Percentiles rank a stretch among this genome's conserved stretches.
Evolutionary conservation across 2,888 invertebrate genomes (phyloP).

Genomic region (Heliconius sara): DNA sequence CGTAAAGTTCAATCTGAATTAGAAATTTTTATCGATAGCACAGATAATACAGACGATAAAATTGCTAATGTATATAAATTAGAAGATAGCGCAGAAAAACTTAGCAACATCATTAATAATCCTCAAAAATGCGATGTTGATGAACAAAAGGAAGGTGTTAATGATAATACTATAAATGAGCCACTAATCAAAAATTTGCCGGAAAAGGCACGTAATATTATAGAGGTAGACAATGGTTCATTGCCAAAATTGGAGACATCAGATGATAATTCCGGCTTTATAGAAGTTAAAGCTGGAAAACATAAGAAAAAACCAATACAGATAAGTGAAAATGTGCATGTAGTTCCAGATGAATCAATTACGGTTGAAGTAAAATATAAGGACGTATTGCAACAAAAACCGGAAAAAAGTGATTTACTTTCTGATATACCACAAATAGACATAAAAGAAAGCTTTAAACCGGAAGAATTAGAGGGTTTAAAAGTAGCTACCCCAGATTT

Average conservation of each 20-base stretch:
- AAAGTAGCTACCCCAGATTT: constrained; percentile 65
- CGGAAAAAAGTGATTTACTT: constrained; percentile 24
- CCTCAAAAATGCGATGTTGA: not conserved
- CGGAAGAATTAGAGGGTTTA: constrained; percentile 57
- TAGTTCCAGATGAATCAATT: not conserved
- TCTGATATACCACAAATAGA: constrained; percentile 12
- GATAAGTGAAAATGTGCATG: constrained; percentile 32
- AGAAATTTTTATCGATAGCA: not conserved
- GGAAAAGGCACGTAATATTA: not conserved
- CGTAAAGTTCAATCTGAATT: constrained; percentile 53
- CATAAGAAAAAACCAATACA: constrained; percentile 56
- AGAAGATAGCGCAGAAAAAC: not conserved
- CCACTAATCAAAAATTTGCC: not conserved
- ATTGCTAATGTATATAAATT: not conserved
- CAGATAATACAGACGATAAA: not conserved
- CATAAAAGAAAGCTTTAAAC: constrained; percentile 49
- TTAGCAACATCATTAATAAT: not conserved
- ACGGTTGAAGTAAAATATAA: not conserved
- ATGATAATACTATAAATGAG: not conserved
- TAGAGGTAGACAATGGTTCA: not conserved
- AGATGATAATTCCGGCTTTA: constrained; percentile 45
- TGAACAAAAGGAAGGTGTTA: not conserved
- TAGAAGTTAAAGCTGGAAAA: constrained; percentile 53
- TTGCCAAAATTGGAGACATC: constrained; percentile 14
- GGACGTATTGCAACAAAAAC: not conserved